phyloP scores from a whole-genome alignment of 2,888 invertebrate genomes.

The Lithophane leautieri region DNA sequence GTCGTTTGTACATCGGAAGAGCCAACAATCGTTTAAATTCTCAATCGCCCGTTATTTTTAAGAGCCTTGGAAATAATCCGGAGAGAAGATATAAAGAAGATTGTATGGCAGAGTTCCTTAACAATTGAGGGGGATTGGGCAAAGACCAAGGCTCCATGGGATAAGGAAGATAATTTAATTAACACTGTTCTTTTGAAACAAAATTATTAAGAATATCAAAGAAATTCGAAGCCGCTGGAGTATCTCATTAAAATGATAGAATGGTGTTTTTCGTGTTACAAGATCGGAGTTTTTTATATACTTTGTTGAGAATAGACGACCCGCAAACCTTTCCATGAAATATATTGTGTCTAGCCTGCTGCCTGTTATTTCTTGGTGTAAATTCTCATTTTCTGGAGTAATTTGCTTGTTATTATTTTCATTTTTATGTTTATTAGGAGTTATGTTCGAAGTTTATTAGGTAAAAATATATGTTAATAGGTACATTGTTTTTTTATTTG shows the following conservation, averaged over 20 bases:
- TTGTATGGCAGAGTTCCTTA: slow-evolving; percentile 38
- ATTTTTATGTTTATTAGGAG: slow-evolving; percentile 20
- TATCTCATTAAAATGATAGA: slow-evolving; percentile 57
- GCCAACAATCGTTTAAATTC: slow-evolving; percentile 22
- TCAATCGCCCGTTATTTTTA: slow-evolving; percentile 19
- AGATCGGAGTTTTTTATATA: slow-evolving; percentile 34
- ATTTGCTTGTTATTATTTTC: slow-evolving; percentile 43
- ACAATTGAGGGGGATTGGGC: slow-evolving; percentile 51
- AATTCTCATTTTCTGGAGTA: slow-evolving; percentile 31
- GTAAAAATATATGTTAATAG: not conserved
- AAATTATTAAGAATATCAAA: slow-evolving; percentile 52
- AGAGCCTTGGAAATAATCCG: slow-evolving; percentile 34
- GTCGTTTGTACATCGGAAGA: not conserved
- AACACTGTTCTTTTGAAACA: slow-evolving; percentile 53
- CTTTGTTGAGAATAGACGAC: slow-evolving; percentile 15
- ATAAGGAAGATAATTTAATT: slow-evolving; percentile 58
- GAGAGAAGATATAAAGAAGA: slow-evolving; percentile 46
- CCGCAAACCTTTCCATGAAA: slow-evolving; percentile 7
- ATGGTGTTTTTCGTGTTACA: slow-evolving; percentile 28
- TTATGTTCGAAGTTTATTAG: slow-evolving; percentile 24
- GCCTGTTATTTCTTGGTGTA: slow-evolving; percentile 25
- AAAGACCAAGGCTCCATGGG: slow-evolving; percentile 51
- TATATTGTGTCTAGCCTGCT: slow-evolving; percentile 10
- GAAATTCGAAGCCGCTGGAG: slow-evolving; percentile 33
- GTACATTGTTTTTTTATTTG: not conserved